Evolutionary conservation across 1,140 invertebrate genomes (phyloP).

Genomic region (Drosophila chauvacae): DNA sequence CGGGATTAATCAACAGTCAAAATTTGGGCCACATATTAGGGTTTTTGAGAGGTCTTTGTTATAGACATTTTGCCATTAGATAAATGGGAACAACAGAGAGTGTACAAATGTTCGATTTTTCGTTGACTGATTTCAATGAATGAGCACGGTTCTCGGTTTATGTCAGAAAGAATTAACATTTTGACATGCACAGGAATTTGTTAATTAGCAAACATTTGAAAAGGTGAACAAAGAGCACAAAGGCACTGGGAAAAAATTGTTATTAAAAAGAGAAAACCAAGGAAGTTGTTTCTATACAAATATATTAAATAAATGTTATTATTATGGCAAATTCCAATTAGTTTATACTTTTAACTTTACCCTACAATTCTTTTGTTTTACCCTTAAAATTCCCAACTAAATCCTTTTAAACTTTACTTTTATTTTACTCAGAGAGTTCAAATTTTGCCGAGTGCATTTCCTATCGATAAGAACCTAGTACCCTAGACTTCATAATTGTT

Average conservation of each 20-base stretch:
- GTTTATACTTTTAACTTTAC: too few relatives aligned
- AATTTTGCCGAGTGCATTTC: not conserved
- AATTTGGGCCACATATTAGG: not conserved
- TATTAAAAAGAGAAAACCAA: not conserved
- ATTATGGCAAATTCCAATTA: too few relatives aligned
- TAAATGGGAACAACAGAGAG: constrained; percentile 12
- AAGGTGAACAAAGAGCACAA: constrained; percentile 36
- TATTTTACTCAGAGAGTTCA: too few relatives aligned
- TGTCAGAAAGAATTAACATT: constrained; percentile 46
- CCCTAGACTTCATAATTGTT: constrained; percentile 1
- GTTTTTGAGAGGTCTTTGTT: not conserved
- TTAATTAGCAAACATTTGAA: constrained; percentile 59
- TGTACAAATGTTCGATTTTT: constrained; percentile 66
- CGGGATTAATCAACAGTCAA: not conserved
- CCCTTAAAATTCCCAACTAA: too few relatives aligned
- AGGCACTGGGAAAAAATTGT: not conserved
- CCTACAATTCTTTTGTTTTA: too few relatives aligned
- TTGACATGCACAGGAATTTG: constrained; percentile 63
- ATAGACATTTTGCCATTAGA: not conserved
- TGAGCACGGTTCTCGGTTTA: constrained; percentile 47
- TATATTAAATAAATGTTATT: too few relatives aligned
- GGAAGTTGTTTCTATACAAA: too few relatives aligned
- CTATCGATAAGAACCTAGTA: not conserved
- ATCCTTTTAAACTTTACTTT: too few relatives aligned
- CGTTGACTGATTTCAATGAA: constrained; percentile 72